A percentile compares a stretch with the other conserved stretches of the same genome.
phyloP scores from a whole-genome alignment of 2,113 vertebrate species.

The Lota lota region DNA sequence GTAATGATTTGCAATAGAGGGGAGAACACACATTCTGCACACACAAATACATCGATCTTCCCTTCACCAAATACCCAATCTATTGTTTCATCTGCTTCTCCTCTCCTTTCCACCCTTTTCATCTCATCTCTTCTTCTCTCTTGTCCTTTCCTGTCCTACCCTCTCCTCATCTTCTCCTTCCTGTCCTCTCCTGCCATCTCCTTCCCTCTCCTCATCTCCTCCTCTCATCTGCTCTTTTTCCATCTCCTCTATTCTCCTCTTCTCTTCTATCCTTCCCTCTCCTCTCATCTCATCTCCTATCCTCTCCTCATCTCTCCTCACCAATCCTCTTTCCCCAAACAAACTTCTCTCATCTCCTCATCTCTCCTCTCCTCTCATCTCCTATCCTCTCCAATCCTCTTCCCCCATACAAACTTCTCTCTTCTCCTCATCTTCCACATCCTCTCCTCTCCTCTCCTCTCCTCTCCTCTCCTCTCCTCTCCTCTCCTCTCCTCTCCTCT shows the following conservation, averaged over 20 bases:
- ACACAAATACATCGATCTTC: background rate
- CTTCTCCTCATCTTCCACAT: too few relatives aligned
- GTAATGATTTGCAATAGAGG: slow-evolving; percentile 51
- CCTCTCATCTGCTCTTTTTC: background rate
- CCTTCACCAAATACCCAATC: too few relatives aligned
- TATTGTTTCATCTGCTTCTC: too few relatives aligned
- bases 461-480: background rate
- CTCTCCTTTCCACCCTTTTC: background rate
- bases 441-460: too few relatives aligned
- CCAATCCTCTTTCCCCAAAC: background rate
- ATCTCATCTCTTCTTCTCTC: too few relatives aligned
- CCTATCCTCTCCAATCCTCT: too few relatives aligned
- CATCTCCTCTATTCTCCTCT: background rate
- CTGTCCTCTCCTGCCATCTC: background rate
- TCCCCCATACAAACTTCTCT: too few relatives aligned
- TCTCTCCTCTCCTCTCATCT: too few relatives aligned
- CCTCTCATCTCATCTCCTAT: slow-evolving; percentile 4
- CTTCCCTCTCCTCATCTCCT: background rate
- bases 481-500: background rate
- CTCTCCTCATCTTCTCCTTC: background rate
- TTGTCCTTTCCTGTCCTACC: too few relatives aligned
- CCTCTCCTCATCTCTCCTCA: background rate
- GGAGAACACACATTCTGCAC: slow-evolving; percentile 30
- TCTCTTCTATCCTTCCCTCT: background rate
- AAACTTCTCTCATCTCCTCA: too few relatives aligned